These are phyloP conservation scores for Meteorus cinctellus DNA, from an alignment of 2,888 invertebrate genomes.

Conservation along the genomic window DNA sequence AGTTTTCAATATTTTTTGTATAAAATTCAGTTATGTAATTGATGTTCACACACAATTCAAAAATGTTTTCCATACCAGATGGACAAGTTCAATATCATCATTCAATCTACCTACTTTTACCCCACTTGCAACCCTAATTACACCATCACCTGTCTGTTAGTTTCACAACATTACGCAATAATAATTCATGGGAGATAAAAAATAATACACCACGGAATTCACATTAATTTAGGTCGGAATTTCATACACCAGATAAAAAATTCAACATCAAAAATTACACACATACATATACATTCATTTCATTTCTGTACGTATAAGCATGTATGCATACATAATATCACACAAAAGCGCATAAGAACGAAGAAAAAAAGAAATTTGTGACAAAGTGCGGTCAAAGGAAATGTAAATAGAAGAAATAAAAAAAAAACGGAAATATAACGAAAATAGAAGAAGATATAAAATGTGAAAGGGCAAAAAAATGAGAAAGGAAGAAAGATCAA, in stretches of 20 bases:
- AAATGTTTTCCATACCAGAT: constrained; percentile 18
- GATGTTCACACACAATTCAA: constrained; percentile 25
- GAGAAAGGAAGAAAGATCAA: background rate
- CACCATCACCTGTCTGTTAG: constrained; percentile 31
- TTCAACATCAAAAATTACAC: constrained; percentile 1
- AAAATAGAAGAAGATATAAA: background rate
- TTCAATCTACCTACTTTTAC: constrained; percentile 38
- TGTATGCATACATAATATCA: background rate
- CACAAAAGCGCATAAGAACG: background rate
- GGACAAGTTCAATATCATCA: constrained; percentile 33
- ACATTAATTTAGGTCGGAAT: constrained; percentile 28
- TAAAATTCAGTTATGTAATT: background rate
- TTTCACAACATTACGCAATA: background rate
- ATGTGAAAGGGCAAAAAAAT: background rate
- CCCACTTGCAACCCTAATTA: background rate
- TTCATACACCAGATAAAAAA: background rate
- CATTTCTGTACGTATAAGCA: background rate
- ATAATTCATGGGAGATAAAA: constrained; percentile 31
- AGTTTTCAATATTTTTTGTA: too few species aligned
- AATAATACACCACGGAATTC: constrained; percentile 26
- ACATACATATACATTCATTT: background rate
- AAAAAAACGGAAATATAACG: background rate
- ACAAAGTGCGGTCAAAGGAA: background rate
- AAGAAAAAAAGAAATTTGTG: background rate
- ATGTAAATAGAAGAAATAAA: background rate